Conservation (phyloP, 2,797 vertebrate species). For the Syncerus caffer region DNA sequence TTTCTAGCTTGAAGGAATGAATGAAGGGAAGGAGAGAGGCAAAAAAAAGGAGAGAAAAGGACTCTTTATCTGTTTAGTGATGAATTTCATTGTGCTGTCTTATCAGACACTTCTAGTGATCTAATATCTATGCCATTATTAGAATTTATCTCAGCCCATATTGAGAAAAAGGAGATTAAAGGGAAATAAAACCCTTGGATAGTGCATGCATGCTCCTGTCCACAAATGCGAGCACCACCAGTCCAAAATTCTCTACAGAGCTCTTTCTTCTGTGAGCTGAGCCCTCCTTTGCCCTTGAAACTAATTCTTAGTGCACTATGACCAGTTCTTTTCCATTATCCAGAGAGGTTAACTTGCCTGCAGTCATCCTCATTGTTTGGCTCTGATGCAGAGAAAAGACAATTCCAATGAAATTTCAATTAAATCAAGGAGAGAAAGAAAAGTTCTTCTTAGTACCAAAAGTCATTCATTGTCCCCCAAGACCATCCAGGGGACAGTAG, state of each 20-base stretch:
- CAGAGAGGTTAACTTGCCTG: not conserved
- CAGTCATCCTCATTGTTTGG: not conserved
- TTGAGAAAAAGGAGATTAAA: not conserved
- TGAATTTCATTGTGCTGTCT: not conserved
- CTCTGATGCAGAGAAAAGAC: not conserved
- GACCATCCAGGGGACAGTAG: not conserved
- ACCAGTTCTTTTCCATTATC: not conserved
- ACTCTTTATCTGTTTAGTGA: not conserved
- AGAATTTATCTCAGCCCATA: not conserved
- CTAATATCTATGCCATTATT: not conserved
- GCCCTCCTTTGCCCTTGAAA: slow-evolving; percentile 4
- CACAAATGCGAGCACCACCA: not conserved
- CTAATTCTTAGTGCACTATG: not conserved
- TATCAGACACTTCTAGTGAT: not conserved
- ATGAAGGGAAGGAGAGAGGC: not conserved
- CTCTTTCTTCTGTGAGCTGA: not conserved
- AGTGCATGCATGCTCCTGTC: not conserved
- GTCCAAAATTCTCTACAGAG: not conserved
- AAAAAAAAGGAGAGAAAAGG: not conserved
- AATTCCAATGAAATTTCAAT: slow-evolving; percentile 1
- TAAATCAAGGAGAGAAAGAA: slow-evolving; percentile 5
- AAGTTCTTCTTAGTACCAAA: not conserved
- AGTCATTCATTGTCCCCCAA: not conserved
- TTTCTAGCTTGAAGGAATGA: not conserved
- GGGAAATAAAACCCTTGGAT: not conserved